Conservation (phyloP, 2,797 vertebrate genomes). For the Epinephelus coioides region DNA sequence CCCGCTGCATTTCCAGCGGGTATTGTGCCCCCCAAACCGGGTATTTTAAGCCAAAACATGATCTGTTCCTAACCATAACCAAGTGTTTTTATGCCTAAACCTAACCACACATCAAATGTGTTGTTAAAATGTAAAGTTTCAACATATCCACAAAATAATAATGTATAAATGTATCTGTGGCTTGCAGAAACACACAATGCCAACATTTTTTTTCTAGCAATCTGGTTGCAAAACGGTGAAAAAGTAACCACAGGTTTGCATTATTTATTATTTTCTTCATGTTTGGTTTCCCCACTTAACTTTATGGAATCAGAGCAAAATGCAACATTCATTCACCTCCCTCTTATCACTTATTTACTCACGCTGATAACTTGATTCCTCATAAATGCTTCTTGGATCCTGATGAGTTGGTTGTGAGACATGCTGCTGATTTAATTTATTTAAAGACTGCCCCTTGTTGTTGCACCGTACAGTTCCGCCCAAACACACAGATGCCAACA, state of each 20-base stretch:
- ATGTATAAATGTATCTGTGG: no score
- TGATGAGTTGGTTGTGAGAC: conserved; percentile 53
- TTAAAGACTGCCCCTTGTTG: conserved; percentile 29
- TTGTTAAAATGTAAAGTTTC: no score
- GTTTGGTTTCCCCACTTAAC: neutral
- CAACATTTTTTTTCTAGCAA: no score
- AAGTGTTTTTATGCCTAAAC: no score
- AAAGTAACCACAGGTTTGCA: conserved; percentile 2
- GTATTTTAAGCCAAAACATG: no score
- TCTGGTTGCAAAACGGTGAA: no score
- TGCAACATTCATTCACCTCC: neutral
- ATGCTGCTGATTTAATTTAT: conserved; percentile 64
- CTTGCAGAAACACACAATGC: no score
- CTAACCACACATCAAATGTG: no score
- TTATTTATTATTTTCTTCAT: conserved; percentile 11
- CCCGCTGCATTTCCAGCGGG: no score
- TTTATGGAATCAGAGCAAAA: neutral
- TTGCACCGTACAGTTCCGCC: conserved; percentile 23
- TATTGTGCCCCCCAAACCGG: no score
- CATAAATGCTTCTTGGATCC: conserved; percentile 2
- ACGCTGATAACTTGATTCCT: conserved; percentile 7
- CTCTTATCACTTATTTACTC: conserved; percentile 33
- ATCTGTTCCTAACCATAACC: no score
- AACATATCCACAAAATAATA: no score
- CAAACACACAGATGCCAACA: conserved; percentile 52